Percentiles rank a stretch among this genome's conserved stretches.
phyloP scores from a whole-genome alignment of 2,888 invertebrate genomes.

The Drosophila sordidula region DNA sequence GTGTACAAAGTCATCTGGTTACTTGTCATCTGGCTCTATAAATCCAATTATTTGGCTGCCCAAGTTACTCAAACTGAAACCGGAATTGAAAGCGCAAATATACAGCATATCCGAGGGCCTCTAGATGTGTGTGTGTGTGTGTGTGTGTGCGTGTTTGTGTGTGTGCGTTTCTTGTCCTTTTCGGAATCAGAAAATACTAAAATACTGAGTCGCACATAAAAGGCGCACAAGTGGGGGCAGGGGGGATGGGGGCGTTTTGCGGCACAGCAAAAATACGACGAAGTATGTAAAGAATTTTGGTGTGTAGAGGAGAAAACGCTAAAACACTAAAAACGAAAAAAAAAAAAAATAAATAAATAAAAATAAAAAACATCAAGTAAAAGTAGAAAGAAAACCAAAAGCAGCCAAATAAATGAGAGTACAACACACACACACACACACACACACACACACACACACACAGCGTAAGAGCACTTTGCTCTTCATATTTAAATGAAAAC shows the following conservation, averaged over 20 bases:
- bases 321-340: conserved; percentile 38
- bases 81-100: conserved; percentile 55
- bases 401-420: conserved; percentile 58
- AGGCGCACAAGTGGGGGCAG: conserved; percentile 31
- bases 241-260: not conserved
- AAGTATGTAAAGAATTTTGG: conserved; percentile 50
- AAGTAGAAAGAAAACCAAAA: conserved; percentile 54
- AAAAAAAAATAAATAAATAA: conserved; percentile 6
- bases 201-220: conserved; percentile 52
- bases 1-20: conserved; percentile 40
- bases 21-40: conserved; percentile 47
- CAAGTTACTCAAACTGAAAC: conserved; percentile 57
- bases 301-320: conserved; percentile 37
- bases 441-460: conserved; percentile 15
- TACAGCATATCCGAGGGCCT: conserved; percentile 17
- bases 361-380: conserved; percentile 32
- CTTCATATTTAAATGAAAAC: conserved; percentile 78
- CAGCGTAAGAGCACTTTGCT: conserved; percentile 45
- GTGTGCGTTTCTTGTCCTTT: conserved; percentile 28
- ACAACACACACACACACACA: conserved; percentile 23
- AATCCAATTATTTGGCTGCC: conserved; percentile 73
- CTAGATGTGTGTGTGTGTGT: not conserved
- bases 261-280: conserved; percentile 20
- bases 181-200: conserved; percentile 61
- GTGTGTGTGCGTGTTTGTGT: conserved; percentile 9